These are phyloP conservation scores for Philotrypesis tridentata DNA, from an alignment of 1,140 invertebrate genomes.

Conservation along the genomic window DNA sequence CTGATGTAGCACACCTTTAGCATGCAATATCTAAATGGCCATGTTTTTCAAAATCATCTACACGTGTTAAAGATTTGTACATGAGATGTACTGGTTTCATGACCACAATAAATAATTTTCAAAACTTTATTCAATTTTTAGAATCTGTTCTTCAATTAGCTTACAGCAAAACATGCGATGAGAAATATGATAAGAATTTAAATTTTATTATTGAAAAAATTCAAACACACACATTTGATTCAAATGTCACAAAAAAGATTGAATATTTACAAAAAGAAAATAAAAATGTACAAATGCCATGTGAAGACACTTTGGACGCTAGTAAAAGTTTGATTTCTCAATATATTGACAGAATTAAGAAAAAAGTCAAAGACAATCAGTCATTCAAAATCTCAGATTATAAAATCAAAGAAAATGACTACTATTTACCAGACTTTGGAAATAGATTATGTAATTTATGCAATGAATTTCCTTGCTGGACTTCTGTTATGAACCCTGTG, in stretches of 20 bases:
- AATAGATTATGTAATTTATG: too few species aligned
- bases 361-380: too few species aligned
- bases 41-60: neutral
- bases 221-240: neutral
- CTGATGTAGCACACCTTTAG: neutral
- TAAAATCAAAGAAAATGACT: too few species aligned
- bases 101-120: neutral
- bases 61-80: neutral
- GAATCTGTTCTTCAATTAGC: neutral
- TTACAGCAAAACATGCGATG: neutral
- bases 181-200: neutral
- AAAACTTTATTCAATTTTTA: neutral
- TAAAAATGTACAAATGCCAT: neutral
- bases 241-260: neutral
- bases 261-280: neutral
- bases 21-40: neutral
- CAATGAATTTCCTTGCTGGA: too few species aligned
- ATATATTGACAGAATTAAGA: too few species aligned
- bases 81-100: neutral
- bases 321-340: too few species aligned
- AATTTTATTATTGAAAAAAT: neutral
- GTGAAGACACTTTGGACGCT: neutral
- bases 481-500: too few species aligned
- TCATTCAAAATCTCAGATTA: too few species aligned
- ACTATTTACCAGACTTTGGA: too few species aligned